Evolutionary conservation across 2,888 invertebrate species (phyloP).

Genomic region (Acronicta aceris): DNA sequence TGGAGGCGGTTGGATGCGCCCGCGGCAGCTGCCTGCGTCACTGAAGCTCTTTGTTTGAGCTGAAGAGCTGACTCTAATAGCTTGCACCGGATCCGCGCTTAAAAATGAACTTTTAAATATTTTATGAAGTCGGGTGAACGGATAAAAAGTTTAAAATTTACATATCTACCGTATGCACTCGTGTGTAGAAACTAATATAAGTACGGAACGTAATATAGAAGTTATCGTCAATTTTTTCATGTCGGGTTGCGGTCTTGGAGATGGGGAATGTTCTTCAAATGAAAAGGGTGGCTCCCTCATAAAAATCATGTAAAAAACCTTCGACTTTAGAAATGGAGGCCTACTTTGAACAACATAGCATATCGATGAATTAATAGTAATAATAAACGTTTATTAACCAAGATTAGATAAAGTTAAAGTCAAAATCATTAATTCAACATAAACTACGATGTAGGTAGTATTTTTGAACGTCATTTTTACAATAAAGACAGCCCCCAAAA

Average conservation of each 20-base stretch:
- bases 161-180: conserved; percentile 51
- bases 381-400: too few relatives aligned
- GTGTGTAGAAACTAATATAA: conserved; percentile 44
- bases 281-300: conserved; percentile 28
- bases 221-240: conserved; percentile 31
- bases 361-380: too few relatives aligned
- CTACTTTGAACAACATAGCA: too few relatives aligned
- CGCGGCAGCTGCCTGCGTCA: conserved; percentile 79
- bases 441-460: too few relatives aligned
- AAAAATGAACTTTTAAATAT: conserved; percentile 88
- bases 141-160: conserved; percentile 69
- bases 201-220: conserved; percentile 38
- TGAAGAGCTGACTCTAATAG: conserved; percentile 88
- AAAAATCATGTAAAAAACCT: too few relatives aligned
- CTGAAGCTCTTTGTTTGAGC: conserved; percentile 86
- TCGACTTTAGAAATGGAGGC: conserved; percentile 22
- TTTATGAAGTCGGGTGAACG: conserved; percentile 77
- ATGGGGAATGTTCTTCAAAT: conserved; percentile 28
- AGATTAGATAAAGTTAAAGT: too few relatives aligned
- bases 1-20: conserved; percentile 71
- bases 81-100: conserved; percentile 86
- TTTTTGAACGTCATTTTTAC: too few relatives aligned
- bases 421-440: too few relatives aligned
- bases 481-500: too few relatives aligned
- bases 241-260: conserved; percentile 16